Evolutionary conservation across 2,113 vertebrate genomes (phyloP), one percentile per base, ranked within the genome.

Genomic region (Chlorodrepanis virens): DNA sequence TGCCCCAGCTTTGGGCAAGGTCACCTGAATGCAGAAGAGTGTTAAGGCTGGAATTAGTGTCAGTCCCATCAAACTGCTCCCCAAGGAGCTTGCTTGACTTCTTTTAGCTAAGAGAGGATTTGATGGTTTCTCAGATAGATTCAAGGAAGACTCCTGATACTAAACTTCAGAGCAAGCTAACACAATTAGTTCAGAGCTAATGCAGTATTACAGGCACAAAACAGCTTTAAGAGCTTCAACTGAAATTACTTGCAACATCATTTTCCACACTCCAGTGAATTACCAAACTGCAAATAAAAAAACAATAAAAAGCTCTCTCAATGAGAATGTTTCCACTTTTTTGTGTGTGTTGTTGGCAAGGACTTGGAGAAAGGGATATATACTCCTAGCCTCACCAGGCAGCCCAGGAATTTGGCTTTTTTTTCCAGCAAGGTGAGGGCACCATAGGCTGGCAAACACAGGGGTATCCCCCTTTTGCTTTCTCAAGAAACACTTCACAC

Each of bases 51-150:
- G 23, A 71, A 75, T 42, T 56, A 77, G 27, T 3, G 56, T 45
- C 52, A 83, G 24, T 60, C 44, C 54, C 44, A 89, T 31, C 68
- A 69, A 94, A 57, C 39, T 80, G 52, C 37, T 76, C 90, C 72
- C 72, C 75, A 27, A 89, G 29, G 67, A 87, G 23, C 77, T 49
- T 53, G 59, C 63, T 75, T 83, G 53, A 83, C 49, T 72, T 76
- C 49, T 76, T 76, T 24, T 39, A 77, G 53, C 57, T 83, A 35
- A 33, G 88, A 81, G 68, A 77, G 37, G 79, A 80, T 78, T 63
- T 77, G 86, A 76, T 87, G 86, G 64, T 60, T 94, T 95, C 90
- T 95, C 75, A 94, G 92, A 75, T 91, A 75, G 1, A 2, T 83
- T 80, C 37, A 60, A 52, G 93, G 68, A 81, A 4, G 44, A 67